phyloP scores from a whole-genome alignment of 2,797 vertebrate species.

The Cynopterus sphinx region DNA sequence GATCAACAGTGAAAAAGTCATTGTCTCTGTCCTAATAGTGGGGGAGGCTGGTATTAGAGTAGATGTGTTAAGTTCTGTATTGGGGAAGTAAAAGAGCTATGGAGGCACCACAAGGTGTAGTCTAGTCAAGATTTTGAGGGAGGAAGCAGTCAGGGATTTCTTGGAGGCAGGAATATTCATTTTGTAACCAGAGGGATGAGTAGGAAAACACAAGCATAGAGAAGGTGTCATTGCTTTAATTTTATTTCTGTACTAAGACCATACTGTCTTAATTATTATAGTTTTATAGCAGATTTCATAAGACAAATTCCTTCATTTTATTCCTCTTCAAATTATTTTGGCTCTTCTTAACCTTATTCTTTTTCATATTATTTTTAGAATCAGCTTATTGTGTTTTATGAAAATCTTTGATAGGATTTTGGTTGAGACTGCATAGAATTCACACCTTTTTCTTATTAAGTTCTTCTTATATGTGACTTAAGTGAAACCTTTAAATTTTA shows the following conservation, averaged over 20 bases:
- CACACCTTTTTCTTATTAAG: background rate
- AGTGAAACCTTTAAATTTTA: background rate
- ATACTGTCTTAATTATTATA: background rate
- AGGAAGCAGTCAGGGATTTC: background rate
- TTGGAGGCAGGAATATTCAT: background rate
- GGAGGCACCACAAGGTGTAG: background rate
- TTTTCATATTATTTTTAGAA: background rate
- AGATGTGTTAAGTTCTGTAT: background rate
- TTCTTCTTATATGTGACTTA: background rate
- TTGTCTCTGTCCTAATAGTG: background rate
- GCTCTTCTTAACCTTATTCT: background rate
- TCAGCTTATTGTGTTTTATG: background rate
- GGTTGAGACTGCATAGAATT: background rate
- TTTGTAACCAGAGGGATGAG: background rate
- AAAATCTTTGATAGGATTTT: background rate
- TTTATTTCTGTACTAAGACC: background rate
- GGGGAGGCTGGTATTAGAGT: background rate
- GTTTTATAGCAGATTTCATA: background rate
- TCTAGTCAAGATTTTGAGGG: background rate
- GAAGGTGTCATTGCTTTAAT: background rate
- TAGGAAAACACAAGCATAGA: background rate
- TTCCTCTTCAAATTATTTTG: background rate
- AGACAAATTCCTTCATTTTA: background rate
- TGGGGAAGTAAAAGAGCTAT: background rate
- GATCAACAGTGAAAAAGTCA: background rate